Base-by-base conservation (phyloP, 2,113 vertebrate genomes). In the Pseudorhombus dupliciocellatus region DNA sequence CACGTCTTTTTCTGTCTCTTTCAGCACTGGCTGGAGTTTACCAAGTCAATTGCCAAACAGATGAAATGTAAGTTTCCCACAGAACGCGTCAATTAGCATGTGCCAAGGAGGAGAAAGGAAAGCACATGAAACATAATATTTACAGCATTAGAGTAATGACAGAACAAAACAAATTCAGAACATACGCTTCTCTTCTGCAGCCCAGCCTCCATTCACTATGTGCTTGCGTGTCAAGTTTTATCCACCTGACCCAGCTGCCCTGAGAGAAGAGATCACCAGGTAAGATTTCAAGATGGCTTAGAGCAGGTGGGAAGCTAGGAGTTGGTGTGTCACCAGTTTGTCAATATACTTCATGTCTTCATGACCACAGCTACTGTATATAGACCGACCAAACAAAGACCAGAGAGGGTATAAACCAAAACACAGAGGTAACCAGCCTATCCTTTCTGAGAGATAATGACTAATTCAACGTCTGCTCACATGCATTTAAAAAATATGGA, bases 141-240 rank as follows among this genome's bases (percentile, higher is more conserved):
- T 15, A 3, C 10, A 37, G 11, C 10, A 10, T 37, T 11, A 12
- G 34, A 50, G 16, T 21, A 12, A 21, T 15, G 5, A 26, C 2
- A 65, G 18, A 64, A 59, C 2, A 65, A 22, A 64, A 59, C n/a
- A 11, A 5, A 20, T 16, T 5, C 4, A 46, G 31, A 58, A 34
- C 21, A 26, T 48, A 21, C 34, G 9, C 7, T 40, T 56, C 71
- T 57, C 44, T n/a, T 70, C 18, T 22, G 4, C 92, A 99, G 98
- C 97, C 70, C 97, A 97, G 88, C 96, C 98, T 73, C 98, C 98
- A 0, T 98, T 97, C 93, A 98, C 96, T 85, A 96, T 99, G 96
- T 99, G 98, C 90, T 95, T 99, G 90, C 95, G 98, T 0, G 98
- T 99, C 77, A 99, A 99, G 93, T 99, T 99, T 63, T 99, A 99